Base-by-base conservation (phyloP, 2,888 invertebrate species). In the Digitonthophagus gazella region DNA sequence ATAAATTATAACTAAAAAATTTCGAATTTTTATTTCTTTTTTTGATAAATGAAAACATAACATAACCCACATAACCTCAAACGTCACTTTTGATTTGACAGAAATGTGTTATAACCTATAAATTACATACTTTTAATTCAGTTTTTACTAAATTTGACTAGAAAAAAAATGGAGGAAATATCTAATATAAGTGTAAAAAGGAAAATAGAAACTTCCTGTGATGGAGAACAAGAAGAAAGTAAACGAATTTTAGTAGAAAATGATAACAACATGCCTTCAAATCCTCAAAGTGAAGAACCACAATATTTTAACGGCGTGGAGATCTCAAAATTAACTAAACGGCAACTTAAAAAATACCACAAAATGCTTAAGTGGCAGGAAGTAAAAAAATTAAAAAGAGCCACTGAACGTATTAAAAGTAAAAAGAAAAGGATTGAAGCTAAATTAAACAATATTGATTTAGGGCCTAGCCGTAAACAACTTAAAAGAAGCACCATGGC, bases 381-480 rank as follows among this genome's bases (percentile, higher is more conserved):
- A 73, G 83, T 86, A 14, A 92, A 92, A 80, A 86, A 87, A 58
- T 86, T 88, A 72, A 92, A 91, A 79, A 87, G 93, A 68, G 85
- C 87, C 0, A 89, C 87, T 75, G 94, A 95, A 78, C 90, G 91
- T 76, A 86, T 87, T 61, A 80, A 78, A 74, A 86, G 88, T 11
- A 94, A 92, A 78, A 86, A 88, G 75, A 90, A 91, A 78, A 86
- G 89, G 69, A 86, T 85, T 64, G 87, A 88, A 78, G 93, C 93
- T 0, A 88, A 89, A 72, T 87, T 88, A 68, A 89, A 90, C 70
- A 93, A 93, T 74, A 83, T 91, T 67, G 87, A 90, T 69, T 78
- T 90, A 2, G 93, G 93, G 0, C 95, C 95, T 0, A 91, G 90
- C 55, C 88, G 96, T 69, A 96, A 95, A 83, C 86, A 88, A 69